Base-by-base conservation (phyloP, 2,113 vertebrate species). In the Cochlearius cochlearius region DNA sequence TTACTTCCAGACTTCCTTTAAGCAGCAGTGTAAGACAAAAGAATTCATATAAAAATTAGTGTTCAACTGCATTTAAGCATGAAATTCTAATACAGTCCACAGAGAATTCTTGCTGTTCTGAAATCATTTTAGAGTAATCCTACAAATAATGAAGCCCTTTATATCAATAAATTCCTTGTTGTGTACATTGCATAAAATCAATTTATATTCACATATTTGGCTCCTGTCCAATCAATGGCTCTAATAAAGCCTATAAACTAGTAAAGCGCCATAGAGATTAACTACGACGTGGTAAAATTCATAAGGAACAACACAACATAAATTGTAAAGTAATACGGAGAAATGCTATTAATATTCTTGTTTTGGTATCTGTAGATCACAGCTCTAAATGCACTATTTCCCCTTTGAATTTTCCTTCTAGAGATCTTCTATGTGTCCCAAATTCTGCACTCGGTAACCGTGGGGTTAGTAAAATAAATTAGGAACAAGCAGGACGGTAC, bases 61-160 rank as follows among this genome's bases (percentile, higher is more conserved):
- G 71, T 97, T 97, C 94, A 93, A 86, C 63, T 97, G 93, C 69
- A 97, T 98, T 98, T 97, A 91, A 89, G 86, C 95, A 97, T 97
- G 84, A 94, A 97, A 98, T 98, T 97, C 87, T 96, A 97, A 97
- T 92, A 76, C 34, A 50, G 11, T 90, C 64, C 83, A 96, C 47
- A 93, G 82, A 97, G 66, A 81, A 53, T 59, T 94, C 96, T 84
- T 82, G 66, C 89, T 97, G 86, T 62, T 97, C 90, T 67, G 95
- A 93, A 92, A 97, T 86, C 3, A 96, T 96, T 97, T 97, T 74
- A 93, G 41, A 94, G 63, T 80, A 97, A 97, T 97, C 95, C 49
- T 77, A 92, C 82, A 97, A 97, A 96, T 92, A 96, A 97, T 88
- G 79, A 97, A 96, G 82, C 15, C 34, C 64, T 90, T 97, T 97